phyloP scores from a whole-genome alignment of 1,140 invertebrate genomes.

The Neomicropteryx cornuta region DNA sequence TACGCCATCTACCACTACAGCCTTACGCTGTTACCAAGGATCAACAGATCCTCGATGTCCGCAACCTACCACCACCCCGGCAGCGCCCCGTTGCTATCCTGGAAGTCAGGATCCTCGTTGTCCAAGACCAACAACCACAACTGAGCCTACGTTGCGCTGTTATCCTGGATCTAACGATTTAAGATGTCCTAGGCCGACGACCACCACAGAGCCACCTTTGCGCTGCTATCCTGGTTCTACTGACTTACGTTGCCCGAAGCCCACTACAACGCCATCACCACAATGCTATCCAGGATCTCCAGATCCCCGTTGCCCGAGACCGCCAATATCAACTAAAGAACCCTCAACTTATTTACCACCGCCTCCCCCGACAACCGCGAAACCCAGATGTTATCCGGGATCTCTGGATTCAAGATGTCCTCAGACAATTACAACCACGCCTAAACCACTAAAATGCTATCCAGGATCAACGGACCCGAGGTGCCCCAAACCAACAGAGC shows the following conservation, averaged over 20 bases:
- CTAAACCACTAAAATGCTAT: conserved; percentile 18
- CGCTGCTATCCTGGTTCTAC: conserved; percentile 17
- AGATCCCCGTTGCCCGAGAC: conserved; percentile 24
- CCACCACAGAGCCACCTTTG: conserved; percentile 12
- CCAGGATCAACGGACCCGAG: conserved; percentile 37
- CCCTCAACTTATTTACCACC: conserved; percentile 11
- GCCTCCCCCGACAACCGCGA: conserved; percentile 8
- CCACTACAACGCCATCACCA: conserved; percentile 13
- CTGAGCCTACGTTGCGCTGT: too few species aligned
- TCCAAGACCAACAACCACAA: conserved; percentile 19
- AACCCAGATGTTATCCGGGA: conserved; percentile 21
- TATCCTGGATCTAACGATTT: too few species aligned
- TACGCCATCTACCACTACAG: too few species aligned
- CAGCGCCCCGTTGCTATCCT: conserved; percentile 17
- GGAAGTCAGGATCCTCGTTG: conserved; percentile 24
- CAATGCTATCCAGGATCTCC: conserved; percentile 24
- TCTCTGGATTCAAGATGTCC: conserved; percentile 22
- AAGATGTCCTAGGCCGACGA: conserved; percentile 17
- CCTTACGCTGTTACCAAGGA: conserved; percentile 33
- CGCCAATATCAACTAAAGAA: conserved; percentile 10
- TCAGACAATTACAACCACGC: conserved; percentile 15
- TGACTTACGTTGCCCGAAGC: conserved; percentile 21
- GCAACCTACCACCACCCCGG: conserved; percentile 14
- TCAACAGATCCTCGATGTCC: conserved; percentile 30
- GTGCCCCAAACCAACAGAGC: conserved; percentile 19